Percentiles rank a stretch among this genome's conserved stretches.
These are phyloP conservation scores for Esox niger DNA, from an alignment of 2,113 vertebrate species.

Conservation along the genomic window DNA sequence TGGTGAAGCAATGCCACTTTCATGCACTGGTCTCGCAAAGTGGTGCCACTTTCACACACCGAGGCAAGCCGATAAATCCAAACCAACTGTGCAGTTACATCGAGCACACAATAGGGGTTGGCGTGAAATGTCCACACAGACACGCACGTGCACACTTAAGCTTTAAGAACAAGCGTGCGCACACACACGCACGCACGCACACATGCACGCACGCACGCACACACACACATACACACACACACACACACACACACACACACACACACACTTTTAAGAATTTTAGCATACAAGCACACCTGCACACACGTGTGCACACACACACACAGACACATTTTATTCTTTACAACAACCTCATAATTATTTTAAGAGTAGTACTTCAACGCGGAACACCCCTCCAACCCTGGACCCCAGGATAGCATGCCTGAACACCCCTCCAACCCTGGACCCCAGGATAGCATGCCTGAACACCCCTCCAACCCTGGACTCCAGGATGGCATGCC, in stretches of 20 bases:
- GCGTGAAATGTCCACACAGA: conserved; percentile 46
- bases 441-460: too few species aligned
- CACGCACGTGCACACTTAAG: neutral
- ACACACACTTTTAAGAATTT: neutral
- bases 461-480: too few species aligned
- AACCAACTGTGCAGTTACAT: conserved; percentile 56
- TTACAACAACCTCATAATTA: too few species aligned
- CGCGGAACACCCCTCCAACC: too few species aligned
- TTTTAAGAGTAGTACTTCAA: too few species aligned
- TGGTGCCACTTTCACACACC: conserved; percentile 67
- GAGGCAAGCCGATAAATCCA: conserved; percentile 50
- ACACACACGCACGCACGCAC: conserved; percentile 10
- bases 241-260: neutral
- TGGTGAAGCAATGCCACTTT: conserved; percentile 67
- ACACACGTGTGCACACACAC: neutral
- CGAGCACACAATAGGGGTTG: conserved; percentile 40
- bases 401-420: too few species aligned
- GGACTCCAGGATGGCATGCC: too few species aligned
- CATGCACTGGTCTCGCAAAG: conserved; percentile 59
- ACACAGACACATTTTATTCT: neutral
- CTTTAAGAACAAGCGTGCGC: too few species aligned
- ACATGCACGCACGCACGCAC: conserved; percentile 8
- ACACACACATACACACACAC: conserved; percentile 20
- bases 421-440: too few species aligned
- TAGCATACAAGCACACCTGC: neutral